Evolutionary conservation across 2,113 vertebrate species (phyloP), one percentile per base, ranked within the genome.

Genomic region (Rhodinocichla rosea): DNA sequence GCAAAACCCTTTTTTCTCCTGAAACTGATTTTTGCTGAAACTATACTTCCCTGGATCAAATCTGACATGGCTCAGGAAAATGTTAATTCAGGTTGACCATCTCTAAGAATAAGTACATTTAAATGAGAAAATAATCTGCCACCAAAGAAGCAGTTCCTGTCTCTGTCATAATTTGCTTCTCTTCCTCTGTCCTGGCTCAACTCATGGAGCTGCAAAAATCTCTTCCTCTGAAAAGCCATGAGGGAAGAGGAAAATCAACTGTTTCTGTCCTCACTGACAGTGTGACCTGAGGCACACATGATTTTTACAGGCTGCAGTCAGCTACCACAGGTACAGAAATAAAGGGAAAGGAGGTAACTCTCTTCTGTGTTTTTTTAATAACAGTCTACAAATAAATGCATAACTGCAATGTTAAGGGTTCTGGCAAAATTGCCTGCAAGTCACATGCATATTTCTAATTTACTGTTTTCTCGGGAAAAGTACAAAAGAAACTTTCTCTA

Each of bases 371-470:
- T 35, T 56, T 56, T 40, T 68, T 37, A 23, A 32, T 33, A 16
- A 65, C 15, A 44, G 4, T 9, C 83, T 19, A 59, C 14, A 82
- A 82, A 87, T 30, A 70, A 77, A 87, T 19, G 15, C 6, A 27
- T n/a, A 65, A 24, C 3, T 71, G 8, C 20, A 57, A 26, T 52
- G 21, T 23, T 71, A 55, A 56, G 27, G 4, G 15, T 35, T 59
- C 14, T n/a, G 26, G 32, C 5, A 67, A 70, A 53, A 37, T 3
- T 28, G 1, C 17, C 33, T 7, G 0, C 13, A 42, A 47, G 7
- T 27, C 22, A 10, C 0, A 0, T 6, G 9, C 0, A 1, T 37
- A 62, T 62, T 50, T 78, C 59, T 53, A 44, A 44, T n/a, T 13
- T 11, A 45, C 6, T 39, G 13, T 39, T 76, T 88, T 76, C 39